Evolutionary conservation across 2,113 vertebrate species (phyloP), one percentile per base, ranked within the genome.

Genomic region (Vidua macroura): DNA sequence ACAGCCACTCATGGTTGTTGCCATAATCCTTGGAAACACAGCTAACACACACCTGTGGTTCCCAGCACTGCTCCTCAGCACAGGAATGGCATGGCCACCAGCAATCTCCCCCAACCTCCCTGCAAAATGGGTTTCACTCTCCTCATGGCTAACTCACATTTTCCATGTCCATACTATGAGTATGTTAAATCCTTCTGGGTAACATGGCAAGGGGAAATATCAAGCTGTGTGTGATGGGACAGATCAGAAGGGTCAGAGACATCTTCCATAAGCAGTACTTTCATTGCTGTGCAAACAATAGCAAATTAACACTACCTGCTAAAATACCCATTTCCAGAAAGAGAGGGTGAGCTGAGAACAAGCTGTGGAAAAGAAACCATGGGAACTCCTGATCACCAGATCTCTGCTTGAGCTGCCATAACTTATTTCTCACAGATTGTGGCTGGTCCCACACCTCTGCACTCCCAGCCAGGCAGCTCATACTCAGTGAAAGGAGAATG

Each of bases 1-100:
- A 0, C 3, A 69, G 59, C 30, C 48, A 19, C 51, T 24, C 2
- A 1, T 0, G 0, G 35, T 5, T 49, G 59, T 25, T 72, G 14
- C 22, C n/a, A 18, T 19, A 41, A 79, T 41, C 49, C 43, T 46
- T 60, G 51, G 46, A 58, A 62, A 62, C 49, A 74, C 37, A 62
- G 35, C 21, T 73, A 41, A 31, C 31, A 51, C 0, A 3, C 13
- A 52, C n/a, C n/a, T 59, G 10, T 24, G 44, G 27, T 51, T 83
- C 49, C 46, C 74, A 91, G 77, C 53, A 33, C 39, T n/a, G 11
- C 52, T 82, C 28, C 53, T 52, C 55, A n/a, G 37, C 1, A 2
- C 6, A 66, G 53, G 18, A 37, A 81, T 12, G 6, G 6, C 1
- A 2, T 1, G 9, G 28, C 33, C 60, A 82, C 55, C 66, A 87